A percentile compares a stretch with the other conserved stretches of the same genome.
Conservation (phyloP, 2,797 vertebrate species). For the Gymnoscopelus braueri region DNA sequence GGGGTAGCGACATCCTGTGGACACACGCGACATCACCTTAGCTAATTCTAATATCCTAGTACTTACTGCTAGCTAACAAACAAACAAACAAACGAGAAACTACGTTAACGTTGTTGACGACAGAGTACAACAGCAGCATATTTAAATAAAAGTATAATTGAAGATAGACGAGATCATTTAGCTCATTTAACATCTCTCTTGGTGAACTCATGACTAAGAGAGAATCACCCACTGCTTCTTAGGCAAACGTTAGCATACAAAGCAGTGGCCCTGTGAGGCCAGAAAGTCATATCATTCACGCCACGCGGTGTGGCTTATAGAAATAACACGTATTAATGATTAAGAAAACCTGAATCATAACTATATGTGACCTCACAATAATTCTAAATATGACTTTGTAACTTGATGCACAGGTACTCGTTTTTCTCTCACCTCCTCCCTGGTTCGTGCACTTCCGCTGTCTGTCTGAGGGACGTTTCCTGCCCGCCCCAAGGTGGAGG, state of each 20-base stretch:
- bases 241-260: neutral
- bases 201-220: neutral
- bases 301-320: neutral
- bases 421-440: constrained; percentile 65
- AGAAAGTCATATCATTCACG: neutral
- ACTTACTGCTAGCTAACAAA: no score
- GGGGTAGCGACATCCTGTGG: constrained; percentile 51
- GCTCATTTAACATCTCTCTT: neutral
- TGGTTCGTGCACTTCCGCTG: constrained; percentile 47
- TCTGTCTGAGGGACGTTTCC: constrained; percentile 58
- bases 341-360: rapidly evolving
- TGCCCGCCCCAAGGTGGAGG: constrained; percentile 38
- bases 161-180: no score
- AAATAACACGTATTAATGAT: rapidly evolving
- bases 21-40: neutral
- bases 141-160: no score
- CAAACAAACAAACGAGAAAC: no score
- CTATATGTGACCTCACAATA: neutral
- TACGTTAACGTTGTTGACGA: no score
- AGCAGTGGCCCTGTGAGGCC: neutral
- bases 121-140: no score
- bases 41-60: no score
- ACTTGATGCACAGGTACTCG: constrained; percentile 24
- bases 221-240: constrained; percentile 7
- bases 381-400: neutral